These are phyloP conservation scores for Abramis brama DNA, from an alignment of 2,113 vertebrate species.

Conservation along the genomic window DNA sequence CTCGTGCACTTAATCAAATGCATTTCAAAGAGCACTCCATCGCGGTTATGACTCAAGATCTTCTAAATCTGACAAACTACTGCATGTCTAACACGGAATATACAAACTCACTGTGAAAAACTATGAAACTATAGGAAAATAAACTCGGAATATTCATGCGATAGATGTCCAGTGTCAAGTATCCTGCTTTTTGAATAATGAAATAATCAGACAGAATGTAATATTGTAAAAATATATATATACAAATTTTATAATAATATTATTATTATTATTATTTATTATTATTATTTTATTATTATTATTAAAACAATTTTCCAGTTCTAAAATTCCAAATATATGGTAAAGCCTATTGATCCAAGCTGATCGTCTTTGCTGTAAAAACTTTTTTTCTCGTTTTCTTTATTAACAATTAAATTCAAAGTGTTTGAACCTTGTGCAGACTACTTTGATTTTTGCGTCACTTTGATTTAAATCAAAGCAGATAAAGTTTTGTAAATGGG, in stretches of 20 bases:
- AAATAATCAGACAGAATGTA: neutral
- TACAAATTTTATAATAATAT: neutral
- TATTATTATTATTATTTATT: too few relatives aligned
- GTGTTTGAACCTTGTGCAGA: neutral
- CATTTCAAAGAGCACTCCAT: slow-evolving; percentile 64
- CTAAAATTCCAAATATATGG: neutral
- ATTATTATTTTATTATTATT: neutral
- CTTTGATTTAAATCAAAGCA: neutral
- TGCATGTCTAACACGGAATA: slow-evolving; percentile 30
- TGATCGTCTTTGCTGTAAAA: neutral
- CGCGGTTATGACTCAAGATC: slow-evolving; percentile 51
- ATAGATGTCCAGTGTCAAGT: neutral
- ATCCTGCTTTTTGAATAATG: neutral
- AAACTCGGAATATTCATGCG: neutral
- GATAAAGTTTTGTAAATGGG: too few relatives aligned
- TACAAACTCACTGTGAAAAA: neutral
- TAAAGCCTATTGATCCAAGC: neutral
- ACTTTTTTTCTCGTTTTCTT: neutral
- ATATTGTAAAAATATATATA: neutral
- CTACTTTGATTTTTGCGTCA: neutral
- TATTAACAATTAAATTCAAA: neutral
- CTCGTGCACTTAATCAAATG: slow-evolving; percentile 59
- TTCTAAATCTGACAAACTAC: slow-evolving; percentile 28
- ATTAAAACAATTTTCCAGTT: neutral
- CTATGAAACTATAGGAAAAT: neutral